Conservation (phyloP, 2,797 vertebrate species). For the Aplochiton taeniatus region DNA sequence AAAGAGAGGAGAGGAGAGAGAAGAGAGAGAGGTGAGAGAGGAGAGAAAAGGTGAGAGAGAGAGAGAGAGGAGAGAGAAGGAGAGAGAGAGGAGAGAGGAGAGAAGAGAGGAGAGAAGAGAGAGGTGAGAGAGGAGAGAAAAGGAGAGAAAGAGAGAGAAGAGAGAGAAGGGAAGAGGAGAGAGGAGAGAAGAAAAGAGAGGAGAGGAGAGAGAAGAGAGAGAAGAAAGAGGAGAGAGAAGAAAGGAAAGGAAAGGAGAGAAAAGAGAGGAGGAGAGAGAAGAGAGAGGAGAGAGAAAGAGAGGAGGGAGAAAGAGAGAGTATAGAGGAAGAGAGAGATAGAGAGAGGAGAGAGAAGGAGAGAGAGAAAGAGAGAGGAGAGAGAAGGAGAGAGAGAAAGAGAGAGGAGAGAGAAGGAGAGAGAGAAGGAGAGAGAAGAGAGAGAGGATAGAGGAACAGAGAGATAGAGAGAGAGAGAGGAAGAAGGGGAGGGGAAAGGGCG, state of each 20-base stretch:
- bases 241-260: too few species aligned
- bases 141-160: constrained; percentile 45
- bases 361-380: neutral
- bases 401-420: neutral
- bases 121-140: neutral
- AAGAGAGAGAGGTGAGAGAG: constrained; percentile 4
- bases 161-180: too few species aligned
- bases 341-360: neutral
- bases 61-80: neutral
- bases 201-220: too few species aligned
- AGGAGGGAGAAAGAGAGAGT: neutral
- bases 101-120: too few species aligned
- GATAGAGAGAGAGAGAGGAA: too few species aligned
- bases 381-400: neutral
- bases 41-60: constrained; percentile 2
- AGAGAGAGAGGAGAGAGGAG: neutral
- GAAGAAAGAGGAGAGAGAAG: too few species aligned
- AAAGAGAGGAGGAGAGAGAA: too few species aligned
- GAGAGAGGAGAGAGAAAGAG: constrained; percentile 1
- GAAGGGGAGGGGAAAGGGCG: too few species aligned
- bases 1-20: constrained; percentile 23
- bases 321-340: too few species aligned
- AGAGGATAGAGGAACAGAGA: too few species aligned
- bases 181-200: too few species aligned
- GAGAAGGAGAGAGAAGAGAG: too few species aligned